A percentile compares a stretch with the other conserved stretches of the same genome.
phyloP scores from a whole-genome alignment of 2,113 vertebrate species.

The Ramphastos sulfuratus region DNA sequence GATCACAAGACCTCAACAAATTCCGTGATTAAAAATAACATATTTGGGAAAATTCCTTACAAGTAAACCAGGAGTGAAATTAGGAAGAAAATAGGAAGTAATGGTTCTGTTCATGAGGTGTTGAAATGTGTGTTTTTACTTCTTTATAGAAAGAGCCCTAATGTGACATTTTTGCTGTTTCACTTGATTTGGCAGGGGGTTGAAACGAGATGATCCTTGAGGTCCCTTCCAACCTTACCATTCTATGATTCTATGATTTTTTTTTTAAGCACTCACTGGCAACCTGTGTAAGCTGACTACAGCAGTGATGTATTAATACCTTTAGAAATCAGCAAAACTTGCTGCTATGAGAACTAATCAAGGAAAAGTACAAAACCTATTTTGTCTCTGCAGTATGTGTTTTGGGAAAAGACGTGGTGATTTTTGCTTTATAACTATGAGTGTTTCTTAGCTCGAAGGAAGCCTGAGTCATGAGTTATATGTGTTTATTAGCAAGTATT shows the following conservation, averaged over 20 bases:
- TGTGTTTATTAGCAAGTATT: neutral
- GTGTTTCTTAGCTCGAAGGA: neutral
- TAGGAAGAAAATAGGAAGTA: neutral
- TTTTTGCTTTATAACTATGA: neutral
- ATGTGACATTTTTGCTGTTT: neutral
- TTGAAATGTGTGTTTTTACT: neutral
- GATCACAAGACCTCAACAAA: neutral
- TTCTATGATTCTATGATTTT: too few relatives aligned
- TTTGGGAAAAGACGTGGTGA: neutral
- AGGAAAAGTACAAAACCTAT: neutral
- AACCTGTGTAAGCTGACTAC: neutral
- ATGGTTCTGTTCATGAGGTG: neutral
- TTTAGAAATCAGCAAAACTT: neutral
- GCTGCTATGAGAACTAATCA: neutral
- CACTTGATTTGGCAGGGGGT: neutral
- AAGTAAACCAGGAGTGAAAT: neutral
- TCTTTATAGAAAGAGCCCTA: neutral
- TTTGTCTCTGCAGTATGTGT: neutral
- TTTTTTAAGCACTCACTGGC: neutral
- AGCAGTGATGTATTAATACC: neutral
- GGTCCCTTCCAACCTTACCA: too few relatives aligned
- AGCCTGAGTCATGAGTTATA: neutral
- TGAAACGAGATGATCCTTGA: too few relatives aligned
- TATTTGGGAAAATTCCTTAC: neutral
- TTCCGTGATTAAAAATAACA: neutral